phyloP scores from a whole-genome alignment of 2,113 vertebrate genomes.

The Delphinus delphis region DNA sequence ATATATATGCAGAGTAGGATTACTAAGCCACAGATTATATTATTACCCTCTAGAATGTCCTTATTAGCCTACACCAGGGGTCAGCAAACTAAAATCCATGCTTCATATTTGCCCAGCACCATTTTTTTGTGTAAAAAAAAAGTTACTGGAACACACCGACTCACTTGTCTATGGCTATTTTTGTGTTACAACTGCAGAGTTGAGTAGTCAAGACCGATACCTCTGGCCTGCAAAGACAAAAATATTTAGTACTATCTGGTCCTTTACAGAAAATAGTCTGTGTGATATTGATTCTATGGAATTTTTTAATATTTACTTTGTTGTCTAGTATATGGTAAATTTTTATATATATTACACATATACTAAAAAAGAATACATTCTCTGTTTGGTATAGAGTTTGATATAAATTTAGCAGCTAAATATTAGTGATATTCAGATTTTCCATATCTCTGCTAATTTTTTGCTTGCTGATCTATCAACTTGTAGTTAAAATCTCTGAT shows the following conservation, averaged over 20 bases:
- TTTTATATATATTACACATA: constrained; percentile 3
- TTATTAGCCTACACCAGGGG: background rate
- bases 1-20: background rate
- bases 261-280: constrained; percentile 11
- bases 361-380: background rate
- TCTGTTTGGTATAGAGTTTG: background rate
- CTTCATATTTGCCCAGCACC: background rate
- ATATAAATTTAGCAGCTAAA: background rate
- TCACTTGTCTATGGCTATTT: background rate
- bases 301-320: constrained; percentile 31
- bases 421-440: background rate
- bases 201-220: background rate
- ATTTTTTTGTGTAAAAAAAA: background rate
- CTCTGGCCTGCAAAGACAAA: constrained; percentile 8
- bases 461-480: background rate
- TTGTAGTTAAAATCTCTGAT: background rate
- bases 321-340: background rate
- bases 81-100: background rate
- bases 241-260: constrained; percentile 27
- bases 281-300: background rate
- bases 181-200: background rate
- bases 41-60: background rate
- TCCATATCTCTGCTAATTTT: constrained; percentile 16
- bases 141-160: background rate
- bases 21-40: background rate